Percentiles rank a stretch among this genome's conserved stretches.
phyloP scores from a whole-genome alignment of 2,888 invertebrate species.

The Blera fallax region DNA sequence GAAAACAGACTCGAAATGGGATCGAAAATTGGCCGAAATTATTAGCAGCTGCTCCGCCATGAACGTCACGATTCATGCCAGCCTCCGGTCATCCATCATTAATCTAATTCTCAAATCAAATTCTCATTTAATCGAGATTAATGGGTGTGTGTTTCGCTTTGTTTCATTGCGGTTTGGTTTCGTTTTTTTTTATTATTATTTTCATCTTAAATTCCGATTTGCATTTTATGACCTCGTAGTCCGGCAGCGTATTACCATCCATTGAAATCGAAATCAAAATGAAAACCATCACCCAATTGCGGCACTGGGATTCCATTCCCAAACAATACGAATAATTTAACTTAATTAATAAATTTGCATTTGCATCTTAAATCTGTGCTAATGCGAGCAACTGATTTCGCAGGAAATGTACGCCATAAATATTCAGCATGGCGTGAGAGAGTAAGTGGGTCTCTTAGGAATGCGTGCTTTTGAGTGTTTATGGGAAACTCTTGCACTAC shows the following conservation, averaged over 20 bases:
- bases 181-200: neutral
- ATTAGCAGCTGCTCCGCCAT: neutral
- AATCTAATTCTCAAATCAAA: neutral
- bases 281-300: slow-evolving; percentile 19
- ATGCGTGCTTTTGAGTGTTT: neutral
- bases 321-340: slow-evolving; percentile 46
- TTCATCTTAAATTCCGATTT: neutral
- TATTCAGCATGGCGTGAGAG: slow-evolving; percentile 13
- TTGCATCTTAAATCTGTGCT: slow-evolving; percentile 13
- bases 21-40: neutral
- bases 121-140: neutral
- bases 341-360: slow-evolving; percentile 20
- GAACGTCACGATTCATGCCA: neutral
- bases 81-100: neutral
- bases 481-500: neutral
- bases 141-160: neutral
- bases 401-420: slow-evolving; percentile 19
- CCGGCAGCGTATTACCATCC: neutral
- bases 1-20: neutral
- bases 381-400: slow-evolving; percentile 16
- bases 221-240: neutral
- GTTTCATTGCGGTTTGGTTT: neutral
- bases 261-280: slow-evolving; percentile 8
- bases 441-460: neutral
- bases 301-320: neutral